Base-by-base conservation (phyloP, 2,797 vertebrate species). In the Sitta carolinensis region DNA sequence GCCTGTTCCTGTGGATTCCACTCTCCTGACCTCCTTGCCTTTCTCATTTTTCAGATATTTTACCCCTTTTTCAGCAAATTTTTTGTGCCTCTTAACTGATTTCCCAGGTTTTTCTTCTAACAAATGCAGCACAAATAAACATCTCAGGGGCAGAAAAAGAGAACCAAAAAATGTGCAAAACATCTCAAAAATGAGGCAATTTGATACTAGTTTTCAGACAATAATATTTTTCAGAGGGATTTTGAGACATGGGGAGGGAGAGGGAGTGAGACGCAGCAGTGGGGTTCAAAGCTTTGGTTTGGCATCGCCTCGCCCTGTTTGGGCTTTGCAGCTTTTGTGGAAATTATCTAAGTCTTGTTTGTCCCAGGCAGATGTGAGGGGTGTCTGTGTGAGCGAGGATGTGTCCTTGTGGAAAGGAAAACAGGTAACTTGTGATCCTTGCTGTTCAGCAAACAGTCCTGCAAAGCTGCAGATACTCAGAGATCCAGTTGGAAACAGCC, bases 361-460 rank as follows among this genome's bases (percentile, higher is more conserved):
- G 69, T 59, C 69, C 16, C 7, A 1, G 62, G 73, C 62, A 90
- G 83, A 88, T 30, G 63, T 15, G 74, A 90, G n/a, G 5, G 1
- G 23, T 73, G 62, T 29, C 79, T 85, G 61, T 14, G 72, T 1
- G 32, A 92, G 78, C 0, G 3, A 54, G 32, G 61, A 83, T 25
- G 34, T 30, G 87, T 90, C 95, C 95, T 96, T 96, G 94, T 36
- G 87, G 10, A 32, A 66, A 23, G 66, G n/a, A 93, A 16, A 95
- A 73, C 62, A 84, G 86, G 83, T 25, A 17, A 19, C 84, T 72
- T 19, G 51, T 80, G 86, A 88, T 38, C 79, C 77, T 76, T 68
- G 52, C 59, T 81, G 54, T 42, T 67, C 77, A 30, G 66, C 48
- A 94, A 91, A 88, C 85, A 90, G 36, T 30, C 55, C 79, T 69